These are phyloP conservation scores for Actias luna DNA, from an alignment of 2,888 invertebrate genomes.

Conservation along the genomic window DNA sequence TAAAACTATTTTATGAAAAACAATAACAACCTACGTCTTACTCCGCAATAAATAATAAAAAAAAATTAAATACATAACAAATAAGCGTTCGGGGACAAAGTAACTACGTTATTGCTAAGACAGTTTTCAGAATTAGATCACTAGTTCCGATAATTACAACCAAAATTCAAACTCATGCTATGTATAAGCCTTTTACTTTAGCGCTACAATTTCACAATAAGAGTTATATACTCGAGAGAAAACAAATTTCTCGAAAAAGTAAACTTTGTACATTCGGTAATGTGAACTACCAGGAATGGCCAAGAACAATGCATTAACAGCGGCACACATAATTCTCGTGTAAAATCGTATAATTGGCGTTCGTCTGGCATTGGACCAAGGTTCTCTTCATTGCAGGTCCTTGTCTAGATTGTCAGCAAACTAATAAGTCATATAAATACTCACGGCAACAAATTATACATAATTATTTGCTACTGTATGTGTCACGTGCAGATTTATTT, in stretches of 20 bases:
- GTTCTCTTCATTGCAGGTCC: conserved; percentile 39
- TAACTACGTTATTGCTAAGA: too few relatives aligned
- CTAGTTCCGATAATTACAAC: too few relatives aligned
- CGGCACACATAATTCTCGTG: conserved; percentile 24
- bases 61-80: too few relatives aligned
- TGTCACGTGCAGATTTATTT: too few relatives aligned
- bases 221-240: background rate
- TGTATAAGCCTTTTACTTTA: background rate
- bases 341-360: conserved; percentile 39
- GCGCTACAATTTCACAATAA: background rate
- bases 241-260: background rate
- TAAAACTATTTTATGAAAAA: too few relatives aligned
- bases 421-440: background rate
- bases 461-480: background rate
- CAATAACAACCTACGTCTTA: too few relatives aligned
- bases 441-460: background rate
- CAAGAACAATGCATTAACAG: conserved; percentile 8
- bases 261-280: background rate
- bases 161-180: background rate
- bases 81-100: too few relatives aligned
- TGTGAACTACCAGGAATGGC: background rate
- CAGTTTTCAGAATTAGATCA: too few relatives aligned
- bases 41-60: too few relatives aligned
- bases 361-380: conserved; percentile 63
- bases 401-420: conserved; percentile 24